phyloP scores from a whole-genome alignment of 92 coral and sea anemone genomes.

The Chrysogorgia sp. region DNA sequence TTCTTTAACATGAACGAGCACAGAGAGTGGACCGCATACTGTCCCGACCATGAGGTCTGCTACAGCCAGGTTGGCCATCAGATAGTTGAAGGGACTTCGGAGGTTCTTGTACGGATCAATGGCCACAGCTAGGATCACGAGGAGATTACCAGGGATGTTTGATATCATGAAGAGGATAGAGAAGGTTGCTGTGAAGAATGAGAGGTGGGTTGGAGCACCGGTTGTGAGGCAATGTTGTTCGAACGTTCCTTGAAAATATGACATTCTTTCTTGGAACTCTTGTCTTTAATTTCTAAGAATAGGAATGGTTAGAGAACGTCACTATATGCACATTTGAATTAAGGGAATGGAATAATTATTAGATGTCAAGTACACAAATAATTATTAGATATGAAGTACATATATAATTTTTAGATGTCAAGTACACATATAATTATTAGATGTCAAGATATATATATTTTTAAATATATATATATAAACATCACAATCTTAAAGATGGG shows the following conservation, averaged over 20 bases:
- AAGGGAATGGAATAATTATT: no score
- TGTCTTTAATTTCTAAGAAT: no score
- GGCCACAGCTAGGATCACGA: slow-evolving; percentile 79
- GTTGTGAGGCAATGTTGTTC: slow-evolving; percentile 29
- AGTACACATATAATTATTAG: no score
- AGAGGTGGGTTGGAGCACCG: slow-evolving; percentile 71
- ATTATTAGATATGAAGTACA: no score
- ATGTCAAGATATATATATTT: no score
- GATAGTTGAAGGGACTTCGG: slow-evolving; percentile 76
- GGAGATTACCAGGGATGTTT: slow-evolving; percentile 77
- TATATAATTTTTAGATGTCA: no score
- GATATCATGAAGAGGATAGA: slow-evolving; percentile 62
- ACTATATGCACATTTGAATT: no score
- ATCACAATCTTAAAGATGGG: no score
- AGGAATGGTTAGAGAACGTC: no score
- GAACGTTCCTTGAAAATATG: slow-evolving; percentile 40
- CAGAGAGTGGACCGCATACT: slow-evolving; percentile 77
- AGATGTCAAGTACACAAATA: no score
- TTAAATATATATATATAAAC: no score
- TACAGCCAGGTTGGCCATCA: slow-evolving; percentile 72
- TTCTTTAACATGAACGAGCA: slow-evolving; percentile 68
- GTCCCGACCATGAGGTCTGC: slow-evolving; percentile 83
- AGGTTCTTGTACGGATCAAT: slow-evolving; percentile 80
- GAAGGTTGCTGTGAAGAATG: slow-evolving; percentile 69
- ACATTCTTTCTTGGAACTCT: background rate